phyloP scores from a whole-genome alignment of 2,113 vertebrate genomes.

The Rhadina sibilatrix region DNA sequence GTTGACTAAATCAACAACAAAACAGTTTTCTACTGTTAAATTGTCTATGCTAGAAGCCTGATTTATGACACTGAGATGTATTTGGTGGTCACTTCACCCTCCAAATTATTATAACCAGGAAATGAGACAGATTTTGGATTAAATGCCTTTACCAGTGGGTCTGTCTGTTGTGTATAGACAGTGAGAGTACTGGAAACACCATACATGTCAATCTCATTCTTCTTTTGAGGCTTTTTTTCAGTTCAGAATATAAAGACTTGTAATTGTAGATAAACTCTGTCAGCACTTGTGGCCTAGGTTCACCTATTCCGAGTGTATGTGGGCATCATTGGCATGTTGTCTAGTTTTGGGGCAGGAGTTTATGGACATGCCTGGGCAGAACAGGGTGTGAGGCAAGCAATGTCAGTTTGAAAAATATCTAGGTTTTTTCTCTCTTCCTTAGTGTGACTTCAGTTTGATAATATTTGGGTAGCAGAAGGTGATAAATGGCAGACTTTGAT shows the following conservation, averaged over 20 bases:
- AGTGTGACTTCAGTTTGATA: background rate
- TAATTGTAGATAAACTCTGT: background rate
- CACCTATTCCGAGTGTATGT: too few relatives aligned
- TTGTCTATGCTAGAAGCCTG: background rate
- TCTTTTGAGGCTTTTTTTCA: background rate
- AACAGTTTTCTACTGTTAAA: background rate
- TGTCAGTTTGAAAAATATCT: background rate
- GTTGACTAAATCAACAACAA: background rate
- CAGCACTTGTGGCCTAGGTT: background rate
- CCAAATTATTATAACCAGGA: background rate
- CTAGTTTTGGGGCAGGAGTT: background rate
- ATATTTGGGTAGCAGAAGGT: background rate
- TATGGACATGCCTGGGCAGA: background rate
- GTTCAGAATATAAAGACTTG: background rate
- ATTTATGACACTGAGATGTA: background rate
- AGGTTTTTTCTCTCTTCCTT: accelerated
- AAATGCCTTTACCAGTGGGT: background rate
- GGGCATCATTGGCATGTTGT: background rate
- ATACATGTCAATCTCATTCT: accelerated
- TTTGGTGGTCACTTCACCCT: background rate
- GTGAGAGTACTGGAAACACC: accelerated
- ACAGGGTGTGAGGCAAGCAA: background rate
- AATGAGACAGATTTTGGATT: background rate
- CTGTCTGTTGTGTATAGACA: background rate
- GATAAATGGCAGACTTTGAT: background rate